Percentiles rank a stretch among this genome's conserved stretches.
phyloP scores from a whole-genome alignment of 2,888 invertebrate genomes.

The Aporophyla nigra region DNA sequence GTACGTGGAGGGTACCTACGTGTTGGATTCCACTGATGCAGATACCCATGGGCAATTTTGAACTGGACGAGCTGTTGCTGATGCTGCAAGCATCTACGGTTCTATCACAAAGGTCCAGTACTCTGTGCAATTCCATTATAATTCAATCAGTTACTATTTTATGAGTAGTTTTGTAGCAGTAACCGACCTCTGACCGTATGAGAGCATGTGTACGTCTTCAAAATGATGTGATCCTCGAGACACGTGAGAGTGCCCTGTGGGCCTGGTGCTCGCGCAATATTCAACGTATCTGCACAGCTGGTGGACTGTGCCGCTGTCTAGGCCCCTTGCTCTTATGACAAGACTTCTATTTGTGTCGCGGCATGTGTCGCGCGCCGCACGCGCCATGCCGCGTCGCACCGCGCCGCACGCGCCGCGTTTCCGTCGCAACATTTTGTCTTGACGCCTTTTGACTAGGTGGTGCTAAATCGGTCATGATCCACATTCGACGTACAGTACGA shows the following conservation, averaged over 20 bases:
- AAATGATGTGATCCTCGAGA: background rate
- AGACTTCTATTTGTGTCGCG: slow-evolving; percentile 41
- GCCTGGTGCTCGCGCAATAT: background rate
- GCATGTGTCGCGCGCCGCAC: background rate
- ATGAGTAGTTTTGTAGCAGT: background rate
- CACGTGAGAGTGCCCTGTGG: background rate
- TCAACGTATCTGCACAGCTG: background rate
- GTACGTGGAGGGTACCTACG: too few relatives aligned
- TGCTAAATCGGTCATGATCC: slow-evolving; percentile 66
- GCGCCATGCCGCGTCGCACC: background rate
- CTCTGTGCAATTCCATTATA: background rate
- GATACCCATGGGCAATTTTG: background rate
- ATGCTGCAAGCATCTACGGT: too few relatives aligned
- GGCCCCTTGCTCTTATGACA: slow-evolving; percentile 17
- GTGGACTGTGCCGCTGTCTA: background rate
- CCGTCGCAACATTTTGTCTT: slow-evolving; percentile 51
- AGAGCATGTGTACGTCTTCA: background rate
- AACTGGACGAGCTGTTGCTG: background rate
- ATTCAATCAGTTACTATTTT: background rate
- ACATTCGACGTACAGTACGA: slow-evolving; percentile 56
- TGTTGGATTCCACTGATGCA: background rate
- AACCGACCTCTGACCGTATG: background rate
- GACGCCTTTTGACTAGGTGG: slow-evolving; percentile 59
- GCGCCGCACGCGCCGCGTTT: slow-evolving; percentile 7
- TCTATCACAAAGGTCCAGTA: background rate